Evolutionary conservation across 1,140 invertebrate genomes (phyloP), one percentile per base, ranked within the genome.

Genomic region (Nephotettix cincticeps): DNA sequence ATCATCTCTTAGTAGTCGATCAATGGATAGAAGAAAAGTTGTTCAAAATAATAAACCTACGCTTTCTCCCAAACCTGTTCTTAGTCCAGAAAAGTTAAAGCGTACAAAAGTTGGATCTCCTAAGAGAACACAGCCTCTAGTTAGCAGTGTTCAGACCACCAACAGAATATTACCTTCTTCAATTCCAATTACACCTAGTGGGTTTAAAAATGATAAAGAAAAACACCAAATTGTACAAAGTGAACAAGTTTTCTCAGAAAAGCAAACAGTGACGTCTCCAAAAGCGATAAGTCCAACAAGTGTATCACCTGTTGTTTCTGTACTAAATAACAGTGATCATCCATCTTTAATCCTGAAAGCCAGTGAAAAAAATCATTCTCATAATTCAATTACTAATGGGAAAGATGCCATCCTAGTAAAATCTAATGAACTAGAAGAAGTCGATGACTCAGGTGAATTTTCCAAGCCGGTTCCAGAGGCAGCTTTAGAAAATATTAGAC

Each of bases 401-500:
- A 29, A 19, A 32, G 61, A 65, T n/a, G 28, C 6, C 17, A 6
- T 11, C 9, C 9, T 23, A 43, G 2, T 6, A 1, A 23, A 63
- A 25, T 40, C 25, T 30, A 28, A 64, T 19, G 69, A 63, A 21
- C 17, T 27, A 58, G 71, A 72, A 43, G 36, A 64, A 19, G 11
- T 17, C 32, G 43, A 61, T 68, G 1, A 30, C 19, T 19, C 28
- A 28, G 36, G 23, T 54, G 14, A 19, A 45, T 25, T 28, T 19
- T 36, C 79, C 1, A 84, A 80, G 74, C 80, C 77, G 47, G 85
- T 90, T 47, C 85, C 87, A 0, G 84, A 84, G 68, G 78, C 81
- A 1, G 88, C 89, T 0, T 75, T 89, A 51, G 88, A 89, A 45
- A 90, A 90, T 76, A 91, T 91, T 75, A 81, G 87, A 21, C 86